Conservation (phyloP, 2,888 invertebrate species). For the Leptura quadrifasciata region DNA sequence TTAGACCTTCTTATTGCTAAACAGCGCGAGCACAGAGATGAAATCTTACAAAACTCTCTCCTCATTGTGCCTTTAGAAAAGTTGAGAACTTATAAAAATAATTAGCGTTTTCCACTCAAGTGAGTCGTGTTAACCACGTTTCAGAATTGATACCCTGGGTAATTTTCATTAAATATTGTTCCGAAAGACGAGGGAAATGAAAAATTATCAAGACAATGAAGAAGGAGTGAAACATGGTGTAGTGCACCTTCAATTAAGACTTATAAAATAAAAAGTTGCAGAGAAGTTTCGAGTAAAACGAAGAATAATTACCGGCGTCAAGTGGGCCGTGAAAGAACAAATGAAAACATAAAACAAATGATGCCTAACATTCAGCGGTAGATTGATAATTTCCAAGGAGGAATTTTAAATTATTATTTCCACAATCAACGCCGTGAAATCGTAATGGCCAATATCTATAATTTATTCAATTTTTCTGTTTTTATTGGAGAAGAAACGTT, state of each 20-base stretch:
- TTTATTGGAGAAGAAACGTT: slow-evolving; percentile 65
- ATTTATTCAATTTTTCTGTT: slow-evolving; percentile 70
- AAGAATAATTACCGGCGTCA: slow-evolving; percentile 72
- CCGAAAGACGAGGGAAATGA: slow-evolving; percentile 66
- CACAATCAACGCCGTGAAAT: slow-evolving; percentile 68
- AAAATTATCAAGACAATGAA: slow-evolving; percentile 72
- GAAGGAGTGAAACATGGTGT: slow-evolving; percentile 70
- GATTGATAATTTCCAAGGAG: slow-evolving; percentile 67
- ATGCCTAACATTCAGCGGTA: slow-evolving; percentile 68
- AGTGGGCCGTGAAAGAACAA: slow-evolving; percentile 72
- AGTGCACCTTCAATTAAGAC: slow-evolving; percentile 72
- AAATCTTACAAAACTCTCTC: slow-evolving; percentile 10
- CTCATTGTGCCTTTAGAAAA: slow-evolving; percentile 36
- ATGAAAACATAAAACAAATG: slow-evolving; percentile 73
- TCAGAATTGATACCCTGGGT: slow-evolving; percentile 67
- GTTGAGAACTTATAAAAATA: slow-evolving; percentile 66
- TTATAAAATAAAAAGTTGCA: slow-evolving; percentile 61
- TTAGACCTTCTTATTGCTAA: slow-evolving; percentile 1
- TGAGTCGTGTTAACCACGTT: slow-evolving; percentile 59
- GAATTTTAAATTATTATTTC: slow-evolving; percentile 68
- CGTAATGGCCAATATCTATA: slow-evolving; percentile 69
- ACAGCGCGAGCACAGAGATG: neutral
- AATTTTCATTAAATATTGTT: slow-evolving; percentile 73
- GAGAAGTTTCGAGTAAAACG: slow-evolving; percentile 63
- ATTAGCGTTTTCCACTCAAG: slow-evolving; percentile 67